Base-by-base conservation (phyloP, 2,797 vertebrate species). In the Antennarius maculatus region DNA sequence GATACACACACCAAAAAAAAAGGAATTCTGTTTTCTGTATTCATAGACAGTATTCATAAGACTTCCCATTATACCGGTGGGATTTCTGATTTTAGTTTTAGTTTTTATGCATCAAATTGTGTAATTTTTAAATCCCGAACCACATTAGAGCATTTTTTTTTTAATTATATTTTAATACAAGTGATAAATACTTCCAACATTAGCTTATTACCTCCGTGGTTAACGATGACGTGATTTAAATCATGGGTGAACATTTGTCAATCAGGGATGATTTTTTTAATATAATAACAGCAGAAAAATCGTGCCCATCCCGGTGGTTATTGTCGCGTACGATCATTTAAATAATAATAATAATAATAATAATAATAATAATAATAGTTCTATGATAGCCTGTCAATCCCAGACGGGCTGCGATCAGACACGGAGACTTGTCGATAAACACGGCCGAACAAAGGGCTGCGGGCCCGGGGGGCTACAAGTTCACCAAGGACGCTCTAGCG, bases 371-470 rank as follows among this genome's bases (percentile, higher is more conserved):
- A 34, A 34, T 51, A 56, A 82, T 78, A 77, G 71, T 86, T 72
- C 23, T 37, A 66, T 23, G 63, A 10, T 8, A 54, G 29, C 31
- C 8, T 0, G 41, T 60, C 53, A 75, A 3, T 31, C n/a, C 57
- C 1, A 18, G 41, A 67, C 54, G 0, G 0, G 60, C 41, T 51
- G 51, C 17, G 42, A 78, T 68, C 41, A 47, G 60, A 79, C 69
- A 66, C 60, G 59, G 46, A 54, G 15, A 45, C 28, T 46, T 15
- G 71, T 79, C 86, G 52, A 86, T 80, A 73, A 80, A 49, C 37
- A 18, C n/a, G n/a, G n/a, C 68, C 0, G 71, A 70, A 88, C 75
- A 90, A 88, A 89, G 82, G 23, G 49, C 73, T 28, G 0, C 0
- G 23, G 66, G 66, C 71, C 23, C 23, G 66, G 34, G 42, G 41